phyloP scores from a whole-genome alignment of 1,140 invertebrate species.

The Cataglyphis hispanica region DNA sequence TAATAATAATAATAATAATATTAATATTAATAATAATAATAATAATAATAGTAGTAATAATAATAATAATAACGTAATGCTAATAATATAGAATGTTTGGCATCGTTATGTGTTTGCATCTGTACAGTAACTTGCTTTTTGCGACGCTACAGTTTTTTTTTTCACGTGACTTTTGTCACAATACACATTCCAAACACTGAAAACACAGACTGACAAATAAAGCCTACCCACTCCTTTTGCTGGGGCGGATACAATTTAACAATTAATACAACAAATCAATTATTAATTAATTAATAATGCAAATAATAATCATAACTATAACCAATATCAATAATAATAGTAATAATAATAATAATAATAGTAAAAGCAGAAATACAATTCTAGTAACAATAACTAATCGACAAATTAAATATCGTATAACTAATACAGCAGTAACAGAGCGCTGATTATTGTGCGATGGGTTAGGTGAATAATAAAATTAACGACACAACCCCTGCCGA shows the following conservation, averaged over 20 bases:
- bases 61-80: slow-evolving; percentile 69
- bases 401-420: slow-evolving; percentile 73
- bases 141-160: slow-evolving; percentile 62
- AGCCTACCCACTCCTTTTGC: background rate
- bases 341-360: slow-evolving; percentile 55
- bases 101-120: slow-evolving; percentile 83
- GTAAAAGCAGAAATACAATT: slow-evolving; percentile 55
- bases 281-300: slow-evolving; percentile 45
- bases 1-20: slow-evolving; percentile 75
- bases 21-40: slow-evolving; percentile 73
- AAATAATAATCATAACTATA: slow-evolving; percentile 42
- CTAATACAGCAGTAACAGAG: slow-evolving; percentile 41
- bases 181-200: background rate
- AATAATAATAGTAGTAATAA: slow-evolving; percentile 68
- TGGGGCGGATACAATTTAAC: slow-evolving; percentile 5
- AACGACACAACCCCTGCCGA: background rate
- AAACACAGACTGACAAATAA: slow-evolving; percentile 8
- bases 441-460: slow-evolving; percentile 14
- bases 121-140: slow-evolving; percentile 78
- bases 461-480: background rate
- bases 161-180: slow-evolving; percentile 37
- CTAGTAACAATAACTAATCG: slow-evolving; percentile 70
- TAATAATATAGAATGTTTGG: slow-evolving; percentile 84
- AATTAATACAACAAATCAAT: slow-evolving; percentile 63
- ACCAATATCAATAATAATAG: slow-evolving; percentile 49